Evolutionary conservation across 30 jellyfish, hydroid and myxozoan genomes (phyloP), one percentile per base, ranked within the genome.

Genomic region (Cassiopea xamachana): DNA sequence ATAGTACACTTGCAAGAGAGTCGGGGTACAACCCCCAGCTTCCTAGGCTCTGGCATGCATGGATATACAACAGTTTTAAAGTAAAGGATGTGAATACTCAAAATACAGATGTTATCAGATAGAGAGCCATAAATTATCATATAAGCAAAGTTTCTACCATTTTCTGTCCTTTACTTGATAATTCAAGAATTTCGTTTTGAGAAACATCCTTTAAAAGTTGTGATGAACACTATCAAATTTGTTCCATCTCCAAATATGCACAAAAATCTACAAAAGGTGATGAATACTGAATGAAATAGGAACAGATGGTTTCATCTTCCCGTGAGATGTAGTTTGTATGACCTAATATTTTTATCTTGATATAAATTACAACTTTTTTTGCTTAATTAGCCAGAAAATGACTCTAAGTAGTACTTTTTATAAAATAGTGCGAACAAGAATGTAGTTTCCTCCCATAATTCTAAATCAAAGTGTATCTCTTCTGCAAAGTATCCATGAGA

Each of bases 401-500:
- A 78, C 48, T 51, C 27, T 7, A 59, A 19, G 7, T 78, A 78
- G 51, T 48, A 49, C 46, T 78, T 46, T 43, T 16, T 78, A 74
- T 78, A 78, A 78, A 78, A 78, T 27, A 43, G 75, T 43, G 69
- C 39, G 59, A 81, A 67, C 44, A 61, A 44, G 45, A 39, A 49
- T 27, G 47, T 27, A 14, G 61, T 44, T 61, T 81, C 70, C 13
- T 81, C 64, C 90, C 90, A 81, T 55, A 58, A 4, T 18, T 81
- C 46, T 12, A 43, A 18, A 18, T 62, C 71, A 60, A 81, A 81
- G 43, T 81, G 60, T 64, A 81, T 61, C 64, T 58, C 70, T 61
- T 81, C 82, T 10, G 49, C 58, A 61, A 81, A 81, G 64, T 19
- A 48, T 43, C 90, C 90, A 69, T 81, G 80, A 27, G 81, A 58